Base-by-base conservation (phyloP, 2,888 invertebrate species). In the Calameuta pallipes region DNA sequence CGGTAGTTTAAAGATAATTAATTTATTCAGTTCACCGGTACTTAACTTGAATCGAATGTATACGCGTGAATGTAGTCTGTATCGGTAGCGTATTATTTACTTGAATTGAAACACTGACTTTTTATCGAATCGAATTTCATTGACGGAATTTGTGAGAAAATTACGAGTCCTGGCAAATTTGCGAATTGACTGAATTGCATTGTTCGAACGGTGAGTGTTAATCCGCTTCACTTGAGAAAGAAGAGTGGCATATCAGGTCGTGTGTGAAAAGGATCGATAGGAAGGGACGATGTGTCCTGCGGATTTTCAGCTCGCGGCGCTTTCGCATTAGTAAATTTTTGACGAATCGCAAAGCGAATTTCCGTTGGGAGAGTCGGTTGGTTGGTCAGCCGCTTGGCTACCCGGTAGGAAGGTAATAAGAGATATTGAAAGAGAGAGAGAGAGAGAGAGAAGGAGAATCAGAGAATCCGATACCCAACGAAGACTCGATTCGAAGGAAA, bases 351-450 rank as follows among this genome's bases (percentile, higher is more conserved):
- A 23, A 56, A 56, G 56, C 56, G 56, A 23, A 56, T 56, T 56
- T 56, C 56, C 56, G 56, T 56, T 23, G 56, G 2, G 2, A 9
- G 23, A 9, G 56, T 56, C 56, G 9, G 56, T 56, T 23, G 56
- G 23, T 56, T 56, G 56, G 56, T 23, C 56, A 56, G 56, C 56
- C 23, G 56, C 56, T 9, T 56, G 56, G 56, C 56, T 23, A 56
- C 23, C 23, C 56, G 23, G 9, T 35, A 56, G 76, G 56, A 73
- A 75, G 77, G 6, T 68, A 41, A 56, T 74, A 75, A 71, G 76
- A 79, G 75, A 76, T 78, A 74, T 31, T 76, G 76, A 56, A 78
- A 76, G 79, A 78, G 70, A 70, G 70, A 75, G 74, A 80, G 76
- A 73, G 82, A 41, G 41, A 75, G 34, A 34, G 78, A 77, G 74